A percentile compares a stretch with the other conserved stretches of the same genome.
These are phyloP conservation scores for Cremastinae sp. DNA, from an alignment of 2,888 invertebrate species.

Conservation along the genomic window DNA sequence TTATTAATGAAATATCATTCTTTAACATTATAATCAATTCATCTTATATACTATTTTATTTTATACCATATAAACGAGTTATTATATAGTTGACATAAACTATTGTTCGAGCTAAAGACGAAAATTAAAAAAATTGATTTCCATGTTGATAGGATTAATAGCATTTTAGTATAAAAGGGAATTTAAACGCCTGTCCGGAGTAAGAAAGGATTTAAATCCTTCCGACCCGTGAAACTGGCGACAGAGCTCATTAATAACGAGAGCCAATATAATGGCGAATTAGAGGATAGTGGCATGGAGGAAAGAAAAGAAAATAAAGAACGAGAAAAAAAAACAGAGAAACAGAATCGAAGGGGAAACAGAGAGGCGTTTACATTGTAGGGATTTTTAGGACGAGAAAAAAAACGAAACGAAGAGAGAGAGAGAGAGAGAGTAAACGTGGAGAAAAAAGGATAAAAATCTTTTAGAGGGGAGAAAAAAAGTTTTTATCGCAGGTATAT, in stretches of 20 bases:
- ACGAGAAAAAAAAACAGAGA: slow-evolving; percentile 19
- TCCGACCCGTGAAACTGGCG: slow-evolving; percentile 49
- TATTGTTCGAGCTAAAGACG: too few relatives aligned
- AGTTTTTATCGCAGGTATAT: slow-evolving; percentile 72
- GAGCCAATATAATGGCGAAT: slow-evolving; percentile 76
- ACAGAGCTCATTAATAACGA: slow-evolving; percentile 73
- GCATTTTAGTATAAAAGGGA: background rate
- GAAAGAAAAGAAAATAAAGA: slow-evolving; percentile 2
- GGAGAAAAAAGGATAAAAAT: slow-evolving; percentile 14
- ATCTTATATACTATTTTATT: too few relatives aligned
- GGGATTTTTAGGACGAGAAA: slow-evolving; percentile 27
- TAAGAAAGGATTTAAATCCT: background rate
- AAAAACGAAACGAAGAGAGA: background rate
- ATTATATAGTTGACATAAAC: too few relatives aligned
- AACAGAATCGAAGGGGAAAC: too few relatives aligned
- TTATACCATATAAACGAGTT: too few relatives aligned
- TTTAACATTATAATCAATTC: too few relatives aligned
- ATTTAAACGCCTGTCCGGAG: background rate
- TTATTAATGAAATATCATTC: too few relatives aligned
- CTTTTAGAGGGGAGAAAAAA: slow-evolving; percentile 64
- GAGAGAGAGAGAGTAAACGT: background rate
- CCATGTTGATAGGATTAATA: too few relatives aligned
- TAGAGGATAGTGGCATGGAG: slow-evolving; percentile 64
- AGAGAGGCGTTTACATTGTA: slow-evolving; percentile 18
- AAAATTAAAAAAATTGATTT: too few relatives aligned